Evolutionary conservation across 2,797 vertebrate species (phyloP).

Genomic region (Pristis pectinata): DNA sequence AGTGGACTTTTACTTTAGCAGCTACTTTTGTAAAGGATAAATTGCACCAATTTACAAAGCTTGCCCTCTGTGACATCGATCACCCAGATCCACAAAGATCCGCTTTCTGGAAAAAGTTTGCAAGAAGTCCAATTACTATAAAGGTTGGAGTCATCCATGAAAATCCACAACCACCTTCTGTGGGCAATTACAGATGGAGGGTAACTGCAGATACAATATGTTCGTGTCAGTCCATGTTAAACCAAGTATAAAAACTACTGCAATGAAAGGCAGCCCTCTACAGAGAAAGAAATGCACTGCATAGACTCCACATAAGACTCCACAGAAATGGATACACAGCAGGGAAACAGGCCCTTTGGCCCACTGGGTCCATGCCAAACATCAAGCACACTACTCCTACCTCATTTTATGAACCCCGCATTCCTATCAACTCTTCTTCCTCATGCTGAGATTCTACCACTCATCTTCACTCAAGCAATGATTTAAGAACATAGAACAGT

Average conservation of each 20-base stretch:
- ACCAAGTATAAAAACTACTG: background rate
- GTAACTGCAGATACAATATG: background rate
- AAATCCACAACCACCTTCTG: background rate
- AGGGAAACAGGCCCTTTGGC: no score
- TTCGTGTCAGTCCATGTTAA: background rate
- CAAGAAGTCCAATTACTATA: no score
- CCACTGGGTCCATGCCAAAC: no score
- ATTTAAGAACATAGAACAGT: no score
- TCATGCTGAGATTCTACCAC: no score
- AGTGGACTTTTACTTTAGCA: background rate
- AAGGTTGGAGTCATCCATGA: background rate
- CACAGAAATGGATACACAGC: no score
- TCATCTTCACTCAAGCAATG: no score
- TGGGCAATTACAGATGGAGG: background rate
- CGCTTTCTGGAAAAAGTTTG: no score
- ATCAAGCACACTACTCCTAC: no score
- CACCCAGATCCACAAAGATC: background rate
- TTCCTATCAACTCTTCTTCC: no score
- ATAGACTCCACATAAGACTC: no score
- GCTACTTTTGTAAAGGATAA: background rate
- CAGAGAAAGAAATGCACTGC: background rate
- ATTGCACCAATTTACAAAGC: background rate
- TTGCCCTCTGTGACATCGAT: background rate
- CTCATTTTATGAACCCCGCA: no score
- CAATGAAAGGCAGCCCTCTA: background rate